phyloP scores from a whole-genome alignment of 2,888 invertebrate genomes.

The Oconnorella tubifera region DNA sequence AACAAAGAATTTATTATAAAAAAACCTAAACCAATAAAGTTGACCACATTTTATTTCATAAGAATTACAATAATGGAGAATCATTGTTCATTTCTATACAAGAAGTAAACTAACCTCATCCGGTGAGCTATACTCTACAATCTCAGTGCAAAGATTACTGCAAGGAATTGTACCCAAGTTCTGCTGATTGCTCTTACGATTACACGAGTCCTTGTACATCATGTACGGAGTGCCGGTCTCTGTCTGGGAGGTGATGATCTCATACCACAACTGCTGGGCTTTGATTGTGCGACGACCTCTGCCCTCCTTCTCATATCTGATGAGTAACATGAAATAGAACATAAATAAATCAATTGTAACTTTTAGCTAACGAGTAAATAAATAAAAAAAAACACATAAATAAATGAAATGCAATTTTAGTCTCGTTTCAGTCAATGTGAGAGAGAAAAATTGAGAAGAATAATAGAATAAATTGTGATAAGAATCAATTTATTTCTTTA shows the following conservation, averaged over 20 bases:
- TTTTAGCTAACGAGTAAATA: too few relatives aligned
- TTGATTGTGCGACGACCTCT: conserved; percentile 59
- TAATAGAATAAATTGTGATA: too few relatives aligned
- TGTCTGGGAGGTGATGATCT: conserved; percentile 88
- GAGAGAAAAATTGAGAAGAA: too few relatives aligned
- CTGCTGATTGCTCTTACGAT: conserved; percentile 94
- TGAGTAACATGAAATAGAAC: neutral
- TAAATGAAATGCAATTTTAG: too few relatives aligned
- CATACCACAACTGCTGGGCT: conserved; percentile 86
- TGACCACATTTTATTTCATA: too few relatives aligned
- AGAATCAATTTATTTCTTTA: too few relatives aligned
- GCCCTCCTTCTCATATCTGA: conserved; percentile 69
- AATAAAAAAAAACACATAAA: too few relatives aligned
- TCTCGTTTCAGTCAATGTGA: too few relatives aligned
- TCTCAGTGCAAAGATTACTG: conserved; percentile 96
- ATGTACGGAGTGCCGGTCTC: conserved; percentile 99
- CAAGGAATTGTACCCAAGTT: conserved; percentile 97
- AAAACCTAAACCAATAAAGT: too few relatives aligned
- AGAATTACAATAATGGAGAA: too few relatives aligned
- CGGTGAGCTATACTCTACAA: conserved; percentile 84
- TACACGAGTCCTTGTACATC: conserved; percentile 78
- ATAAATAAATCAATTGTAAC: neutral
- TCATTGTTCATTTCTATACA: too few relatives aligned
- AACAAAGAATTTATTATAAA: too few relatives aligned
- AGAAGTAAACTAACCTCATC: conserved; percentile 69